phyloP scores from a whole-genome alignment of 2,888 invertebrate species.

The Drosophila anomalata region DNA sequence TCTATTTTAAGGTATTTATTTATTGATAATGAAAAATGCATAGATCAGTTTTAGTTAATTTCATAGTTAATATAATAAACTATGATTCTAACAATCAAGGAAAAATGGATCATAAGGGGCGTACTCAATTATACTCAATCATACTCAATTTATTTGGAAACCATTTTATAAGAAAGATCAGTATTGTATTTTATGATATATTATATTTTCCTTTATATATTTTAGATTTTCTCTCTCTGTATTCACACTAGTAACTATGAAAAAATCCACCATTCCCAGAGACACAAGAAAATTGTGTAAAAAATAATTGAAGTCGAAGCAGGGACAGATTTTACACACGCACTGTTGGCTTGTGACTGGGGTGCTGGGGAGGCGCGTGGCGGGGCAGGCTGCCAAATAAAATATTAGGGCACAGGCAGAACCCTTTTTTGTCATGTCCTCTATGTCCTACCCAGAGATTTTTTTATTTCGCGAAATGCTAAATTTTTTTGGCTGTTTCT shows the following conservation, averaged over 20 bases:
- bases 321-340: constrained; percentile 70
- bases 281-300: constrained; percentile 73
- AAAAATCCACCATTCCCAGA: constrained; percentile 54
- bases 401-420: constrained; percentile 45
- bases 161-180: no score
- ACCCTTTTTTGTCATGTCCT: constrained; percentile 59
- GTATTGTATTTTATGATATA: not conserved
- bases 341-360: constrained; percentile 31
- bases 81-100: no score
- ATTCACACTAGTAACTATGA: constrained; percentile 31
- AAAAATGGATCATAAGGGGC: not conserved
- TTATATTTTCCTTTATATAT: not conserved
- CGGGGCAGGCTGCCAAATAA: constrained; percentile 27
- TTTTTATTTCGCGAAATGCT: constrained; percentile 40
- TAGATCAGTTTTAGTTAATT: no score
- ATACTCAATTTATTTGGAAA: not conserved
- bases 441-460: constrained; percentile 14
- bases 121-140: no score
- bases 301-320: constrained; percentile 77
- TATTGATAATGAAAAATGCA: no score
- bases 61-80: no score
- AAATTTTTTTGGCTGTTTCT: constrained; percentile 35
- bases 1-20: no score
- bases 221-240: constrained; percentile 3
- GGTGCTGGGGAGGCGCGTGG: not conserved